These are phyloP conservation scores for Cryptomyrus ogoouensis DNA, from an alignment of 2,113 vertebrate species.

Conservation along the genomic window DNA sequence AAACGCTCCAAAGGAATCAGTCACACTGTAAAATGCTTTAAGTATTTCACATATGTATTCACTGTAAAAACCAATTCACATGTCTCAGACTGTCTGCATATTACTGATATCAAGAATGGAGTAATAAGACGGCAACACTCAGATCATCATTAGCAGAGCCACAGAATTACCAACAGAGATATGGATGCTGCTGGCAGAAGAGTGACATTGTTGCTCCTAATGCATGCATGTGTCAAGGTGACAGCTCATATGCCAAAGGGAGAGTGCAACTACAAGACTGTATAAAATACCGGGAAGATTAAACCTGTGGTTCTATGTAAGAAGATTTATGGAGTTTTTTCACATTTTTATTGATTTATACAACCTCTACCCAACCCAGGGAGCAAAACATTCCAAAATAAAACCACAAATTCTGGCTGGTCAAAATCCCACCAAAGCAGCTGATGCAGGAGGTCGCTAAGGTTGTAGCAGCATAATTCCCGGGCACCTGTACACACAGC, in stretches of 20 bases:
- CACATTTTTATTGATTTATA: background rate
- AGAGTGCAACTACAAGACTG: background rate
- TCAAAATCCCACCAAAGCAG: background rate
- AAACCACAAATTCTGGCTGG: background rate
- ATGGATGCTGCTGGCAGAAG: background rate
- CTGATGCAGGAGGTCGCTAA: constrained; percentile 21
- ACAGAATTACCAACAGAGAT: background rate
- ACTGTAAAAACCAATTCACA: background rate
- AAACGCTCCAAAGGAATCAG: background rate
- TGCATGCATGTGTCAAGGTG: background rate
- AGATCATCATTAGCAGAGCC: background rate
- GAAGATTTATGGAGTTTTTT: background rate
- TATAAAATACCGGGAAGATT: constrained; percentile 19
- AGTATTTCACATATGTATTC: background rate
- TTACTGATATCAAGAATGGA: background rate
- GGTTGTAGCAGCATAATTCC: constrained; percentile 23
- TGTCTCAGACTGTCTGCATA: background rate
- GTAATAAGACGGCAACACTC: background rate
- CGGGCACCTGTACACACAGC: constrained; percentile 24
- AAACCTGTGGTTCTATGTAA: background rate
- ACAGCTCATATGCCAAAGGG: background rate
- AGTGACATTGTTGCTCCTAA: background rate
- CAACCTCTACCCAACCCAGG: constrained; percentile 30
- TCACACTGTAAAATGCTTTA: background rate
- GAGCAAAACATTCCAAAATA: background rate